These are phyloP conservation scores for Copidosoma floridanum DNA, from an alignment of 1,140 invertebrate species.

Conservation along the genomic window DNA sequence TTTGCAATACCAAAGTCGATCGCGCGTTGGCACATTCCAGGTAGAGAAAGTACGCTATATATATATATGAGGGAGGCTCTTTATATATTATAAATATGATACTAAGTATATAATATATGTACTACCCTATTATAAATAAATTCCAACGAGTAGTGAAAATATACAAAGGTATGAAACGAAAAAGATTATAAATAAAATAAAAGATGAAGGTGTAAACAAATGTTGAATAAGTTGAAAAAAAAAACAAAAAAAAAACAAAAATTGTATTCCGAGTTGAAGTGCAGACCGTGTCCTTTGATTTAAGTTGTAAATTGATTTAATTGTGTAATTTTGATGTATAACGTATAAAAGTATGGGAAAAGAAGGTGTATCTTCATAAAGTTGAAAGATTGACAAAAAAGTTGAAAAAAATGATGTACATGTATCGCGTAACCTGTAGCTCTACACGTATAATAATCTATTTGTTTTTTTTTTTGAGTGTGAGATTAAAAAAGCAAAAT, in stretches of 20 bases:
- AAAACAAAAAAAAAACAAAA: not conserved
- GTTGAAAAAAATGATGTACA: conserved; percentile 6
- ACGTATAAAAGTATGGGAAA: conserved; percentile 17
- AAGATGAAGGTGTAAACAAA: not conserved
- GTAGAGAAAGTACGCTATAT: conserved; percentile 21
- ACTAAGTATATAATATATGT: too few species aligned
- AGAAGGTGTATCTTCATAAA: not conserved
- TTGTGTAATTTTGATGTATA: conserved; percentile 15
- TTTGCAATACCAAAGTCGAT: not conserved
- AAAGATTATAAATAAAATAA: not conserved
- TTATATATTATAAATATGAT: conserved; percentile 6
- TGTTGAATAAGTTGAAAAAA: not conserved
- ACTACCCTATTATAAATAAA: not conserved
- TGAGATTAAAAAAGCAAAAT: too few species aligned
- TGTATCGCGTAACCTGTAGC: conserved; percentile 4
- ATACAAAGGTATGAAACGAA: not conserved
- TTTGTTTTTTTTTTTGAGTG: conserved; percentile 1
- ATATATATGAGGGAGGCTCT: conserved; percentile 28
- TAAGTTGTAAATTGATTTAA: conserved; percentile 15
- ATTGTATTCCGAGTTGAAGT: conserved; percentile 1
- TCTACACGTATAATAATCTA: conserved; percentile 6
- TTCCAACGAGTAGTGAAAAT: conserved; percentile 1
- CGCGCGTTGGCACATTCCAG: conserved; percentile 12
- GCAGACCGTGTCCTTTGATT: not conserved
- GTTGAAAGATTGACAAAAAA: not conserved